Conservation (phyloP, 1,140 invertebrate species). For the Penaeus indicus region DNA sequence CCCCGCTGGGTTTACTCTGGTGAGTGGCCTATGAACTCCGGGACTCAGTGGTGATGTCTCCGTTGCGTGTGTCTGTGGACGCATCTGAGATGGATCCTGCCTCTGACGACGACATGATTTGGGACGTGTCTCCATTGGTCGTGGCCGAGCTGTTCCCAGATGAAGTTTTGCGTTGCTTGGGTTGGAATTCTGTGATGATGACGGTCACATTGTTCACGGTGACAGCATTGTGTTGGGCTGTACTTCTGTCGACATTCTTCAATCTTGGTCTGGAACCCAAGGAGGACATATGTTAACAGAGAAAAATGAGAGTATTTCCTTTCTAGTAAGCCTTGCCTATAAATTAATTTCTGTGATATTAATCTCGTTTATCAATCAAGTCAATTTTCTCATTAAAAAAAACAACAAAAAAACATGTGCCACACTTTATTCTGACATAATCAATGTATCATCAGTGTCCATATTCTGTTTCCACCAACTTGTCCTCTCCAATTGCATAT, state of each 20-base stretch:
- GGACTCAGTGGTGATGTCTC: constrained; percentile 62
- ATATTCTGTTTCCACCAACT: no score
- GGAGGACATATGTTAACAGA: background rate
- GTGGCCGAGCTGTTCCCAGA: constrained; percentile 55
- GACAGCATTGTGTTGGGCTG: constrained; percentile 90
- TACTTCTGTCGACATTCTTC: constrained; percentile 90
- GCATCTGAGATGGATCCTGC: constrained; percentile 63
- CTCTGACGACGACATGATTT: constrained; percentile 63
- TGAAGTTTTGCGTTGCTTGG: constrained; percentile 77
- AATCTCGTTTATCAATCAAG: no score
- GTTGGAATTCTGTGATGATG: constrained; percentile 95
- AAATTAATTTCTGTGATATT: no score
- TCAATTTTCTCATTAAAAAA: no score
- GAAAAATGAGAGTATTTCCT: no score
- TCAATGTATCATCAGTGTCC: no score
- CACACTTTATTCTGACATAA: no score
- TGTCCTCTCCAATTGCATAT: no score
- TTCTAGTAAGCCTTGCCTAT: no score
- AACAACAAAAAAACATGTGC: no score
- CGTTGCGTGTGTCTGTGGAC: constrained; percentile 61
- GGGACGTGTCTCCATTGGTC: constrained; percentile 45
- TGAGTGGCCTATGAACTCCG: constrained; percentile 54
- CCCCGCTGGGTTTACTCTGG: background rate
- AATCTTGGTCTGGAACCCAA: constrained; percentile 76
- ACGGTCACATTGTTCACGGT: constrained; percentile 97